These are phyloP conservation scores for Lasioglossum baleicum DNA, from an alignment of 1,140 invertebrate species.

Conservation along the genomic window DNA sequence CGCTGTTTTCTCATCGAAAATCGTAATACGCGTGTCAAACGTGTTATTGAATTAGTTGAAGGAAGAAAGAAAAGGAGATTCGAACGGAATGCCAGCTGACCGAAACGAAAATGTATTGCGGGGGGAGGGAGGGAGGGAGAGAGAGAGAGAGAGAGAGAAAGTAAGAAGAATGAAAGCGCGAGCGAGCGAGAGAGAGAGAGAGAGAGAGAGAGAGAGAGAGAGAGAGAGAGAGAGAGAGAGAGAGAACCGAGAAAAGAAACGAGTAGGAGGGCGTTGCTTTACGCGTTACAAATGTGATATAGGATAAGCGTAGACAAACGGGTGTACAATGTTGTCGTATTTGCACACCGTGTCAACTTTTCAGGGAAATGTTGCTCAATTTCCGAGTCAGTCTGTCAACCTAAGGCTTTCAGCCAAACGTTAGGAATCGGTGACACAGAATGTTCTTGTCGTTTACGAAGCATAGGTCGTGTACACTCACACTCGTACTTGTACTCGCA, in stretches of 20 bases:
- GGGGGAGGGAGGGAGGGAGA: not conserved
- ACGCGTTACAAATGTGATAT: conserved; percentile 43
- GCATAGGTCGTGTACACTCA: too few species aligned
- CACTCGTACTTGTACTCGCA: too few species aligned
- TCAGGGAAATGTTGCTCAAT: conserved; percentile 33
- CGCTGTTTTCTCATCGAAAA: not conserved
- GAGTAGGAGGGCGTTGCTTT: conserved; percentile 2
- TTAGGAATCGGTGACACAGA: not conserved
- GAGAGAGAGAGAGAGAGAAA: not conserved
- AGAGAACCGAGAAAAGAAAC: too few species aligned
- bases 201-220: too few species aligned
- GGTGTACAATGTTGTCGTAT: not conserved
- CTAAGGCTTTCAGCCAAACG: not conserved
- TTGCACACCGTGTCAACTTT: conserved; percentile 1
- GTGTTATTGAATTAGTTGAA: not conserved
- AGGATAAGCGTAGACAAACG: conserved; percentile 24
- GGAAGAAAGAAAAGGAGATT: too few species aligned
- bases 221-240: too few species aligned
- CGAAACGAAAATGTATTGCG: too few species aligned
- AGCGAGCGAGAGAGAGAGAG: too few species aligned
- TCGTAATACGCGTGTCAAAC: not conserved
- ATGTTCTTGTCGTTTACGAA: conserved; percentile 16
- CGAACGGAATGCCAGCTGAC: too few species aligned
- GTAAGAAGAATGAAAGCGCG: too few species aligned
- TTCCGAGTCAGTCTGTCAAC: not conserved